phyloP scores from a whole-genome alignment of 2,797 vertebrate species.

The Hemitrygon akajei region DNA sequence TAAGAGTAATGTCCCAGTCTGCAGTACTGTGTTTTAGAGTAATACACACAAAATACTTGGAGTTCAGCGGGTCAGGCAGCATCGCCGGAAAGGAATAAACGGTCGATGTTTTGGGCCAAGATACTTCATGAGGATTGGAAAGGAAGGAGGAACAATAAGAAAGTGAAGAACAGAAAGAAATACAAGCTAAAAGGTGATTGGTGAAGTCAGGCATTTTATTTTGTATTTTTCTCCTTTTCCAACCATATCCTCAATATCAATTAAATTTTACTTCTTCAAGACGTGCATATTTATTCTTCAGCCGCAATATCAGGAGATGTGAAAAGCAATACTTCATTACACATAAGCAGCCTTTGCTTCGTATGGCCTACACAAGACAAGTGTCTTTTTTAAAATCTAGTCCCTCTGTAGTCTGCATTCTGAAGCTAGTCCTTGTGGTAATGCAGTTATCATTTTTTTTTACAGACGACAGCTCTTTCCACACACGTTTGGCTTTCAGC shows the following conservation, averaged over 20 bases:
- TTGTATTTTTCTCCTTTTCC: not conserved
- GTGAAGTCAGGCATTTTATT: too few relatives aligned
- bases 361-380: too few relatives aligned
- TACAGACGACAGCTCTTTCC: not conserved
- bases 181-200: too few relatives aligned
- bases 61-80: too few relatives aligned
- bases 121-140: too few relatives aligned
- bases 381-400: not conserved
- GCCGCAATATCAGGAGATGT: not conserved
- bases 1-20: not conserved
- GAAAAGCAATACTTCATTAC: not conserved
- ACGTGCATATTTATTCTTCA: not conserved
- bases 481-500: conserved; percentile 9
- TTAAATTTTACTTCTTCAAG: not conserved
- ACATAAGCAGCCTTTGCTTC: not conserved
- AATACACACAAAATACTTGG: too few relatives aligned
- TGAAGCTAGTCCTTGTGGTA: conserved; percentile 60
- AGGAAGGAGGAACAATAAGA: too few relatives aligned
- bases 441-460: conserved; percentile 57
- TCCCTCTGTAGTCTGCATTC: not conserved
- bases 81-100: too few relatives aligned
- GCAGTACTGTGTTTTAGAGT: not conserved
- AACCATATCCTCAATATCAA: not conserved
- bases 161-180: too few relatives aligned
- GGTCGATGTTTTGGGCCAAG: too few relatives aligned